phyloP scores from a whole-genome alignment of 2,888 invertebrate species.

The Eucriotettix oculatus region DNA sequence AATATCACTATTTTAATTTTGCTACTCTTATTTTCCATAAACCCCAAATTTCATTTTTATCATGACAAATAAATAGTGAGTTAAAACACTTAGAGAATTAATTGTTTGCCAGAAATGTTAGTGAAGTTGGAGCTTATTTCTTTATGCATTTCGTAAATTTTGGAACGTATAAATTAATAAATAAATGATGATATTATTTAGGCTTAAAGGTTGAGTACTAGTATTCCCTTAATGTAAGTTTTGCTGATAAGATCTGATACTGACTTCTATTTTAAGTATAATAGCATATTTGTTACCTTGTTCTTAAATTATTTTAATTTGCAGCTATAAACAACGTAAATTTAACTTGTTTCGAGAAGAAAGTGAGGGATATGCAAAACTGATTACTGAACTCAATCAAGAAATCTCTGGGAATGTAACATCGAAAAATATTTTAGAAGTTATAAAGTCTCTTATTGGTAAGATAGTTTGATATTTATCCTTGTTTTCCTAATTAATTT shows the following conservation, averaged over 20 bases:
- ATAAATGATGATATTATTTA: background rate
- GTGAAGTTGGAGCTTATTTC: too few species aligned
- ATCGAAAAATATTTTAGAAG: constrained; percentile 59
- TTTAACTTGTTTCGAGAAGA: constrained; percentile 98
- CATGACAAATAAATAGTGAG: too few species aligned
- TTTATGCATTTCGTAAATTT: too few species aligned
- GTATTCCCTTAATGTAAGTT: background rate
- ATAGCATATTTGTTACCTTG: background rate
- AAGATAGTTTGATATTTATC: constrained; percentile 16
- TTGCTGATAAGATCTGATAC: background rate
- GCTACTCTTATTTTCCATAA: too few species aligned
- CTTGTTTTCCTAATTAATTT: too few species aligned
- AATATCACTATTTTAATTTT: too few species aligned
- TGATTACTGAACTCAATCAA: constrained; percentile 85
- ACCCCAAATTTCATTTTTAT: too few species aligned
- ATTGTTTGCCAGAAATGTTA: too few species aligned
- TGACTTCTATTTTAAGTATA: too few species aligned
- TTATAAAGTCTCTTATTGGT: constrained; percentile 89
- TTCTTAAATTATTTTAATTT: constrained; percentile 20
- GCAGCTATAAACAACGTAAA: constrained; percentile 95
- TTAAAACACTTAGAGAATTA: too few species aligned
- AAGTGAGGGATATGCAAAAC: constrained; percentile 96
- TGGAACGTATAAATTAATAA: background rate
- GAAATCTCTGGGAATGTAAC: constrained; percentile 44
- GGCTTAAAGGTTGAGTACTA: background rate